Evolutionary conservation across 2,888 invertebrate genomes (phyloP).

Genomic region (Suillia variegata): DNA sequence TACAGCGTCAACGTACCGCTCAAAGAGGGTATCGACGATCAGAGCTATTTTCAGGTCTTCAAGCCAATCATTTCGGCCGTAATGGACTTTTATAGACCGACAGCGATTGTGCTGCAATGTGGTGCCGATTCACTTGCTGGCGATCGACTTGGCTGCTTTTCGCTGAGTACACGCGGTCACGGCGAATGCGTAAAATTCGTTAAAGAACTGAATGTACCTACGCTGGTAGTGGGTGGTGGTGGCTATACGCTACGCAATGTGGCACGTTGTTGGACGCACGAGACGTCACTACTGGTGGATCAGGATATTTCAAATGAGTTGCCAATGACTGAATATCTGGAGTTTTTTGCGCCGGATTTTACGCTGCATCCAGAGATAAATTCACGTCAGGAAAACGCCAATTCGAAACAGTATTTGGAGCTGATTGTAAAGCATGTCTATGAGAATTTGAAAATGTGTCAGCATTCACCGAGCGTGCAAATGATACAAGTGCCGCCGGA

Average conservation of each 20-base stretch:
- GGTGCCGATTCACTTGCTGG: conserved; percentile 97
- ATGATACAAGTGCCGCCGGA: conserved; percentile 95
- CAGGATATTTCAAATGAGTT: conserved; percentile 93
- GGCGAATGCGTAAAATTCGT: conserved; percentile 98
- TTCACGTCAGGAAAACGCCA: conserved; percentile 87
- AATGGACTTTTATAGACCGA: conserved; percentile 96
- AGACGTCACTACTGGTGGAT: conserved; percentile 92
- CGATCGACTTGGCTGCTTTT: conserved; percentile 94
- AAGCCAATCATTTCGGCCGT: conserved; percentile 92
- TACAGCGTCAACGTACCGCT: conserved; percentile 98
- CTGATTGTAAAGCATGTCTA: conserved; percentile 86
- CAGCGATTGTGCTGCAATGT: conserved; percentile 96
- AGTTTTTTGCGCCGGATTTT: conserved; percentile 97
- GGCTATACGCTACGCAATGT: conserved; percentile 95
- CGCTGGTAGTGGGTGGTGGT: conserved; percentile 82
- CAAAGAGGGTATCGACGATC: conserved; percentile 96
- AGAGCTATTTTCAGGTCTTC: conserved; percentile 89
- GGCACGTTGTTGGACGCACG: conserved; percentile 98
- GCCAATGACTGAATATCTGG: conserved; percentile 94
- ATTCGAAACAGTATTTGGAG: conserved; percentile 94
- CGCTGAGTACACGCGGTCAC: conserved; percentile 91
- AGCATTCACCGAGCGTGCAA: conserved; percentile 94
- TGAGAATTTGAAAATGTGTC: conserved; percentile 92
- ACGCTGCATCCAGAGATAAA: conserved; percentile 92
- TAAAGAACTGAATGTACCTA: conserved; percentile 87